Evolutionary conservation across 2,888 invertebrate genomes (phyloP), one percentile per base, ranked within the genome.

Genomic region (Drosophila setosimentum): DNA sequence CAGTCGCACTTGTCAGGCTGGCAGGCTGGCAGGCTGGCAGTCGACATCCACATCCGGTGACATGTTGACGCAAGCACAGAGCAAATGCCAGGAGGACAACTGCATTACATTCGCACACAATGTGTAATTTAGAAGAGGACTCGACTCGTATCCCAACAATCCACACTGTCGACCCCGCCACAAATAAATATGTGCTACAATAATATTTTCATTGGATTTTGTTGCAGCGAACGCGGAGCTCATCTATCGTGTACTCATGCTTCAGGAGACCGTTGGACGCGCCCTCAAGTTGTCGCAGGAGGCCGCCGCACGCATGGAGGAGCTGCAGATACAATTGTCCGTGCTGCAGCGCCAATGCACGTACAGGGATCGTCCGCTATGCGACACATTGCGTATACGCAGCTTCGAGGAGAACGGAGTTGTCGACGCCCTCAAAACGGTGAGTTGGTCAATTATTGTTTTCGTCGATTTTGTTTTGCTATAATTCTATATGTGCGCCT

Each of bases 371-470:
- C 94, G 95, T 33, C 95, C 96, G 50, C 94, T 97, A 1, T 97
- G 97, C 92, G 96, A 96, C 79, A 96, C 96, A 18, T 94, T 97
- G 78, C 95, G 96, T 90, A 95, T 96, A 61, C 94, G 95, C 74
- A 96, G 96, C 48, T 94, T 97, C 78, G 95, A 96, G 76, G 93
- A 93, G 76, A 93, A 93, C 68, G 93, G 93, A 55, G 91, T 93
- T 57, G 93, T 93, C 68, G 93, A 93, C 82, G 93, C 92, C 29
- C 87, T 93, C 21, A 93, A 92, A 80, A 92, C 92, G 90, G 93
- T 93, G 89, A 89, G 86, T 86, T 55, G 58, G 42, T 53, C 61
- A 48, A 27, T 33, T 51, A 7, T 35, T 29, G 8, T 8, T 65
- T 65, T 24, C 16, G 11, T 3, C 33, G 51, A 11, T 16, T 35